Conservation (phyloP, 2,113 vertebrate species). For the Indicator indicator region DNA sequence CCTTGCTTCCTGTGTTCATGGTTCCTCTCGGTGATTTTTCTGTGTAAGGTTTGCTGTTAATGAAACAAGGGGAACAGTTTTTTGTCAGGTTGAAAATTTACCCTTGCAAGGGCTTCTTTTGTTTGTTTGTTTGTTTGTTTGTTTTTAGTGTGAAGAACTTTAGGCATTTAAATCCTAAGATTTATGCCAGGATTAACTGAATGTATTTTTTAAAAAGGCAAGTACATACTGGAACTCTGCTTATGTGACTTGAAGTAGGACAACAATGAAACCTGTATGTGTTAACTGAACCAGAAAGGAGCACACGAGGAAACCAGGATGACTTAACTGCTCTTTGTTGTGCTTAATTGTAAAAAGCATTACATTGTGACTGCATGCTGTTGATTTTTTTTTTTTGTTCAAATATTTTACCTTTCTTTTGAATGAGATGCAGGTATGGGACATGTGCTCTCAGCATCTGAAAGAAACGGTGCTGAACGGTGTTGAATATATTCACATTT, state of each 20-base stretch:
- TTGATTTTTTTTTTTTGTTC: not conserved
- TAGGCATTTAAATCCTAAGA: not conserved
- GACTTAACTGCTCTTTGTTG: not conserved
- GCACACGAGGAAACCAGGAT: not conserved
- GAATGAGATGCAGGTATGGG: not conserved
- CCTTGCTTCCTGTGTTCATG: not conserved
- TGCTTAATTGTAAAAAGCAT: not conserved
- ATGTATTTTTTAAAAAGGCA: not conserved
- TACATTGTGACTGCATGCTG: not conserved
- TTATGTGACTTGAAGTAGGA: not conserved
- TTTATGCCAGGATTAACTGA: not conserved
- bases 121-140: not conserved
- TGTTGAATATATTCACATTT: not conserved
- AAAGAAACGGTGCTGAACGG: not conserved
- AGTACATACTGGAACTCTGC: rapidly evolving
- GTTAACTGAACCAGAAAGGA: not conserved
- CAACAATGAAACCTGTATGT: not conserved
- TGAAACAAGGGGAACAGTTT: not conserved
- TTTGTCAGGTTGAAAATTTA: not conserved
- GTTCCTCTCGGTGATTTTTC: not conserved
- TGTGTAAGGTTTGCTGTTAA: not conserved
- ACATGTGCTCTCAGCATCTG: not conserved
- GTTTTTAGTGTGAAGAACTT: not conserved
- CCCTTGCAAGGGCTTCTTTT: not conserved
- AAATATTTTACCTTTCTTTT: constrained; percentile 8